Base-by-base conservation (phyloP, 2,888 invertebrate genomes). In the Drosophila melanosoma region DNA sequence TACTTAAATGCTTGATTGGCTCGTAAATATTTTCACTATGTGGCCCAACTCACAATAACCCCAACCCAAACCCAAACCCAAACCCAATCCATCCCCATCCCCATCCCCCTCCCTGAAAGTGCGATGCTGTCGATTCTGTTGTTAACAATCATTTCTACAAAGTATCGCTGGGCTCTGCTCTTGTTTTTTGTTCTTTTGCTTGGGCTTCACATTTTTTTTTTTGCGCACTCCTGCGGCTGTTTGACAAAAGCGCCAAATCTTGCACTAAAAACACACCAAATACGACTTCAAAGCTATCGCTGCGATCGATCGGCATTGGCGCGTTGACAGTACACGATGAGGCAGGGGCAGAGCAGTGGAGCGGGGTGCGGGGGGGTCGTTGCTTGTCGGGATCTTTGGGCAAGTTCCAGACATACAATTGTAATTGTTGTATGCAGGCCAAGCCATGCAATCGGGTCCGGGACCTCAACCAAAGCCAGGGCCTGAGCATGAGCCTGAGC, bases 1-100 rank as follows among this genome's bases (percentile, higher is more conserved):
- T 92, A 92, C 92, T 92, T 92, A 92, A 91, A 90, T 87, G 91
- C 89, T 92, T 90, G 91, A 91, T 91, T 91, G 89, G 91, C 91
- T 91, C 92, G 91, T 92, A 92, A 92, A 92, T 92, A 89, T 91
- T 88, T 90, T 90, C 80, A 90, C 83, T 86, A 87, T 90, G 86
- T 81, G 76, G 70, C 67, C 79, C 79, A 71, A 76, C 42, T 51
- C 40, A 23, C 33, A 51, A 51, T 48, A 56, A 53, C 48, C 57
- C 38, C 23, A 17, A 26, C 12, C 32, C 36, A 20, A 29, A 29
- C 29, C 29, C 29, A 29, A 23, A 29, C 29, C 10, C 15, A 15
- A 23, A 29, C 29, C 10, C 15, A 15, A 0, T 6, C 32, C 29
- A n/a, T 29, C 29, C 29, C 29, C 29, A 15, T 20, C 26, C 57